Evolutionary conservation across 2,113 vertebrate genomes (phyloP), one percentile per base, ranked within the genome.

Genomic region (Melanerpes formicivorus): DNA sequence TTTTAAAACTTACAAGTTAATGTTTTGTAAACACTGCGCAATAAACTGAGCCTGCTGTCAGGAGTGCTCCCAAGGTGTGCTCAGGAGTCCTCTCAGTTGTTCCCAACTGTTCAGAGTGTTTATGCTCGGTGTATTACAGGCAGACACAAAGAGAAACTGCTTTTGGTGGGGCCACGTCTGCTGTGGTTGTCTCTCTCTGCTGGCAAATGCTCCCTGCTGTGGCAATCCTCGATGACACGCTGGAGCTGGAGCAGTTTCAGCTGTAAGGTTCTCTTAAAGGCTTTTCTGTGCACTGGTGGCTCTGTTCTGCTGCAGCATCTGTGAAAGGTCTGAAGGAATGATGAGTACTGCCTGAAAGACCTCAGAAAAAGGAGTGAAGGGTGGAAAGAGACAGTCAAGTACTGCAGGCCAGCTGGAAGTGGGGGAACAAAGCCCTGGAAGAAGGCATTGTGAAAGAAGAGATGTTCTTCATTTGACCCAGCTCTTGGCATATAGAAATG

Each of bases 401-500:
- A 63, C 27, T 17, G 18, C 16, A 74, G 86, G 65, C 94, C 80
- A 86, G 17, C 80, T 94, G 94, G 93, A 95, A 70, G 30, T 30
- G 14, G 75, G 75, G 75, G 74, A 82, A 30, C 34, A 65, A 81
- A 91, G 87, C 95, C 72, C 52, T 91, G 90, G 93, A 93, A 90
- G 72, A 92, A 90, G 21, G 42, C 69, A 56, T 78, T 88, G 69
- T 90, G 86, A 80, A 76, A 56, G n/a, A n/a, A 71, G 70, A 59
- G 59, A 1, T 52, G 83, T 93, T 93, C 89, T 92, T 63, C 10
- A 0, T 88, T 84, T 92, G 73, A 88, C 86, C 93, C n/a, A 25
- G 30, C 25, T 74, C 80, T 95, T 96, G 95, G 90, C 94, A 8
- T 60, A 9, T 30, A 46, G 94, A 83, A 75, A 84, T 92, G 93